Evolutionary conservation across 2,797 vertebrate species (phyloP).

Genomic region (Coendou prehensilis): DNA sequence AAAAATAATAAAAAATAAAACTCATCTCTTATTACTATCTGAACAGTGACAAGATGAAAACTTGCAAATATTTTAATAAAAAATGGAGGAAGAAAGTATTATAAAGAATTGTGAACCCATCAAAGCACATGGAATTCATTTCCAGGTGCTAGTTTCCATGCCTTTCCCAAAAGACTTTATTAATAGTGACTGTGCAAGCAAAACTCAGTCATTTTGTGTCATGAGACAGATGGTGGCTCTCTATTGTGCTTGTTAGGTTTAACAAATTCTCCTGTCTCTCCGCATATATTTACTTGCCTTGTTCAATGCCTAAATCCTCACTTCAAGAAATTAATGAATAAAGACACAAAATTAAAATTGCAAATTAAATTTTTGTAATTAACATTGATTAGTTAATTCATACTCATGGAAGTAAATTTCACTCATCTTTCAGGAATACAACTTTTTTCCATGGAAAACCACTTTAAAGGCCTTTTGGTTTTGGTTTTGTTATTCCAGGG

Average conservation of each 20-base stretch:
- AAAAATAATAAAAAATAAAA: not conserved
- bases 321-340: not conserved
- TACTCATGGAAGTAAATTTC: conserved; percentile 21
- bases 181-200: not conserved
- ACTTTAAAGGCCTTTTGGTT: not conserved
- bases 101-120: not conserved
- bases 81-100: not conserved
- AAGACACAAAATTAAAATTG: conserved; percentile 35
- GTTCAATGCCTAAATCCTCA: not conserved
- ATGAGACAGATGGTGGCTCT: not conserved
- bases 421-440: not conserved
- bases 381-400: not conserved
- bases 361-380: conserved; percentile 30
- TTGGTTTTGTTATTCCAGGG: not conserved
- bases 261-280: not conserved
- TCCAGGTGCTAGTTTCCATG: not conserved
- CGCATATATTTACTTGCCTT: not conserved
- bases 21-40: not conserved
- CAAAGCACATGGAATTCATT: not conserved
- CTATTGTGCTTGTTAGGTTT: conserved; percentile 28
- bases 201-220: not conserved
- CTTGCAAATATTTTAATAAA: not conserved
- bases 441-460: not conserved
- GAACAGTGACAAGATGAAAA: not conserved
- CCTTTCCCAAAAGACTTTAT: not conserved